Conservation (phyloP, 2,888 invertebrate species). For the Psylliodes chrysocephalus region DNA sequence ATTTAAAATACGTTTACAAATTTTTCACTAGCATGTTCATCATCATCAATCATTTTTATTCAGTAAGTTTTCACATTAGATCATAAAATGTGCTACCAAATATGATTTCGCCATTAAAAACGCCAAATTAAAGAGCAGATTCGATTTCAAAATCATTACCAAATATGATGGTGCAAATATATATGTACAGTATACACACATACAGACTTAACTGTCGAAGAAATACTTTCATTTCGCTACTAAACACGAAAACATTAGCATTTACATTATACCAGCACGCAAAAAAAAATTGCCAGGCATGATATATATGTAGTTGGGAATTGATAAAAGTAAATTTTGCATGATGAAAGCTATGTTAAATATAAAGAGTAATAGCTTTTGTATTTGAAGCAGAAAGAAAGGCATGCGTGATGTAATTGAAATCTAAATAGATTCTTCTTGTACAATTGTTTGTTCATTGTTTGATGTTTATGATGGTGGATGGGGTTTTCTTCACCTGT, state of each 20-base stretch:
- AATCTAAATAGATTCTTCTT: too few relatives aligned
- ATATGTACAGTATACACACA: background rate
- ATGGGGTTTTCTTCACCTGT: too few relatives aligned
- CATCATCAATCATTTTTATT: too few relatives aligned
- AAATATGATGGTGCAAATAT: constrained; percentile 41
- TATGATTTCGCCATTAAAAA: background rate
- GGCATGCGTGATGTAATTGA: too few relatives aligned
- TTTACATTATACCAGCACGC: constrained; percentile 23
- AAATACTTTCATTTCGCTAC: constrained; percentile 36
- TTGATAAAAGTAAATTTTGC: constrained; percentile 3
- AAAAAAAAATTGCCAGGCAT: constrained; percentile 5
- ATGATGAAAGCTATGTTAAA: constrained; percentile 1
- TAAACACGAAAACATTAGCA: constrained; percentile 34
- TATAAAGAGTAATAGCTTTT: too few relatives aligned
- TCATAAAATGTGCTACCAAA: background rate
- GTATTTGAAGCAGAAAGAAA: too few relatives aligned
- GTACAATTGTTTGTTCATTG: too few relatives aligned
- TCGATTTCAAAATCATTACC: constrained; percentile 42
- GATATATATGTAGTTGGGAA: too few relatives aligned
- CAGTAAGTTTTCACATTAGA: too few relatives aligned
- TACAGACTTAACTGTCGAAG: constrained; percentile 14
- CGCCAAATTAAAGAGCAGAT: constrained; percentile 40
- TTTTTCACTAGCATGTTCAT: too few relatives aligned
- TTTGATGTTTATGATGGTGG: too few relatives aligned
- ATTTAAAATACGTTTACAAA: too few relatives aligned